Evolutionary conservation across 1,140 invertebrate genomes (phyloP).

Genomic region (Gonatopus flavifemur): DNA sequence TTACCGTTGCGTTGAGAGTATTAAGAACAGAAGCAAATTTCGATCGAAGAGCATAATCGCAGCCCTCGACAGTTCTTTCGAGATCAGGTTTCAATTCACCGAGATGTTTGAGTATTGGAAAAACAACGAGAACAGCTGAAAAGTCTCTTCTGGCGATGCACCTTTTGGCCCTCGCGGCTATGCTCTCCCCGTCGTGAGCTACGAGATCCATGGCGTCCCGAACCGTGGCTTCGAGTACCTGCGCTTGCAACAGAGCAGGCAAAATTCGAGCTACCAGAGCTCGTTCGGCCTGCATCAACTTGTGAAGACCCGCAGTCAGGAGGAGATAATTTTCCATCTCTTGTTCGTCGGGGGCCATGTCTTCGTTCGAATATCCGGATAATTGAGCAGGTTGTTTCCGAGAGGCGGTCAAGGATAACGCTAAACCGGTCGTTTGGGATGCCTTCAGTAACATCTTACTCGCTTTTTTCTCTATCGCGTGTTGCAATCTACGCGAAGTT

Average conservation of each 20-base stretch:
- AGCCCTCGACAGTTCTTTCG: conserved; percentile 75
- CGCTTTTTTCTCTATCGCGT: conserved; percentile 81
- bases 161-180: conserved; percentile 75
- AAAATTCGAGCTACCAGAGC: conserved; percentile 82
- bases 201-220: conserved; percentile 82
- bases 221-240: conserved; percentile 84
- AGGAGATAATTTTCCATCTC: conserved; percentile 87
- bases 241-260: conserved; percentile 74
- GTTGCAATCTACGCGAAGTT: conserved; percentile 57
- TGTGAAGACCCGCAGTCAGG: conserved; percentile 82
- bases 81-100: conserved; percentile 80
- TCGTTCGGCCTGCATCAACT: conserved; percentile 86
- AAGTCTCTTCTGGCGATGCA: conserved; percentile 82
- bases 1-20: conserved; percentile 74
- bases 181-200: conserved; percentile 82
- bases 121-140: conserved; percentile 79
- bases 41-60: conserved; percentile 69
- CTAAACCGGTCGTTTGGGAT: conserved; percentile 67
- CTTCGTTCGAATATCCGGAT: conserved; percentile 40
- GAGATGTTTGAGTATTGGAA: conserved; percentile 84
- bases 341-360: conserved; percentile 68
- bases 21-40: conserved; percentile 75
- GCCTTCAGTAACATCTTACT: conserved; percentile 84
- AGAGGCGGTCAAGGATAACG: conserved; percentile 44
- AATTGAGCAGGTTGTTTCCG: conserved; percentile 47